A percentile compares a stretch with the other conserved stretches of the same genome.
Conservation (phyloP, 2,113 vertebrate species). For the Bos indicus region DNA sequence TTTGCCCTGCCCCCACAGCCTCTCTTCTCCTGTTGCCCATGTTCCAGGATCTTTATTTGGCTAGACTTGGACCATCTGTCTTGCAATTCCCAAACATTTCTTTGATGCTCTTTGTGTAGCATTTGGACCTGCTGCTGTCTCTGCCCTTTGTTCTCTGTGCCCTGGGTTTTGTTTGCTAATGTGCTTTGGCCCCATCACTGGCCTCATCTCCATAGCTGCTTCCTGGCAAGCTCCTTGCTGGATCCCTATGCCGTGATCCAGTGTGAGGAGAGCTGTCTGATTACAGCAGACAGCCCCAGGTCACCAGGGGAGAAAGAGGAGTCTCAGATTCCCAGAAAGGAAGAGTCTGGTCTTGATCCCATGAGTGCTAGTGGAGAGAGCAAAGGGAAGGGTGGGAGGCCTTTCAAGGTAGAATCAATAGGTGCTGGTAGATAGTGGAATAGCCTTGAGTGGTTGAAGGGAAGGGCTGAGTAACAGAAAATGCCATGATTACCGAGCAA, state of each 20-base stretch:
- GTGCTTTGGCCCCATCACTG: background rate
- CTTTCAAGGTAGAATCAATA: background rate
- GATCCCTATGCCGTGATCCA: background rate
- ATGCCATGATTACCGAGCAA: background rate
- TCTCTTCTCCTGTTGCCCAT: background rate
- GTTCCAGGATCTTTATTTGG: background rate
- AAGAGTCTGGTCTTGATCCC: background rate
- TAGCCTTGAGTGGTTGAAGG: background rate
- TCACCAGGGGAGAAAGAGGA: background rate
- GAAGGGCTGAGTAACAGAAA: background rate
- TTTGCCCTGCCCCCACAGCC: background rate
- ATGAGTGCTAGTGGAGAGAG: background rate
- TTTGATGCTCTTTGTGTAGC: background rate
- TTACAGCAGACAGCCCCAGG: background rate
- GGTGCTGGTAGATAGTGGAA: background rate
- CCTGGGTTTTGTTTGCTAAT: slow-evolving; percentile 12
- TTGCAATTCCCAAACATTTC: background rate
- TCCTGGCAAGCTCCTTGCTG: background rate
- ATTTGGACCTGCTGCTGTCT: background rate
- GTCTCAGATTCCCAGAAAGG: background rate
- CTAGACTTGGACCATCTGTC: background rate
- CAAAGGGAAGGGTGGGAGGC: background rate
- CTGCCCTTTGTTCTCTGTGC: background rate
- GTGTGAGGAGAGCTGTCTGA: background rate
- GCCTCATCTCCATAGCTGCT: background rate